Percentiles rank a stretch among this genome's conserved stretches.
Conservation (phyloP, 2,888 invertebrate genomes). For the Stenodera caucasica region DNA sequence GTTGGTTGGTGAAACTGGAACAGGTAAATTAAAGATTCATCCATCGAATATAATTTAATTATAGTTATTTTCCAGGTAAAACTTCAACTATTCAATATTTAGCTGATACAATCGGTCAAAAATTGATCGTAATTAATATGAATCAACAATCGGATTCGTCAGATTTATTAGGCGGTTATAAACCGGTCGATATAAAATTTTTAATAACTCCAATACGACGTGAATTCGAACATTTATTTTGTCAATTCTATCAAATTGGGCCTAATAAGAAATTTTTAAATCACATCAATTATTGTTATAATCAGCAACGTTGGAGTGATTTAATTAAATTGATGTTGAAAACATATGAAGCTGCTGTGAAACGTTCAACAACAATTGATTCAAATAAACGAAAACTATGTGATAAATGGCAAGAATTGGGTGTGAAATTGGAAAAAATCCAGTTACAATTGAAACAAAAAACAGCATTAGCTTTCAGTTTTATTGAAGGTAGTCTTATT, state of each 20-base stretch:
- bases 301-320: slow-evolving; percentile 70
- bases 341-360: slow-evolving; percentile 68
- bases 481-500: slow-evolving; percentile 91
- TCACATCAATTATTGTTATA: slow-evolving; percentile 77
- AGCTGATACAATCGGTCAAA: slow-evolving; percentile 80
- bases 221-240: slow-evolving; percentile 83
- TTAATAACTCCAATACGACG: slow-evolving; percentile 78
- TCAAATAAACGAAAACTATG: slow-evolving; percentile 21
- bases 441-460: slow-evolving; percentile 73
- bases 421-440: slow-evolving; percentile 70
- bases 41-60: too few species aligned
- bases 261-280: slow-evolving; percentile 82
- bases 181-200: slow-evolving; percentile 89
- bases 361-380: slow-evolving; percentile 52
- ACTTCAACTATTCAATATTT: slow-evolving; percentile 93
- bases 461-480: slow-evolving; percentile 80
- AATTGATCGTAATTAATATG: slow-evolving; percentile 94
- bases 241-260: slow-evolving; percentile 72
- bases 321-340: slow-evolving; percentile 77
- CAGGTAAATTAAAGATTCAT: slow-evolving; percentile 70
- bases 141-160: slow-evolving; percentile 98
- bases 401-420: slow-evolving; percentile 68
- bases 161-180: slow-evolving; percentile 95
- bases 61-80: slow-evolving; percentile 75
- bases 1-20: slow-evolving; percentile 97